Evolutionary conservation across 2,888 invertebrate genomes (phyloP).

Genomic region (Oxycera nigricornis): DNA sequence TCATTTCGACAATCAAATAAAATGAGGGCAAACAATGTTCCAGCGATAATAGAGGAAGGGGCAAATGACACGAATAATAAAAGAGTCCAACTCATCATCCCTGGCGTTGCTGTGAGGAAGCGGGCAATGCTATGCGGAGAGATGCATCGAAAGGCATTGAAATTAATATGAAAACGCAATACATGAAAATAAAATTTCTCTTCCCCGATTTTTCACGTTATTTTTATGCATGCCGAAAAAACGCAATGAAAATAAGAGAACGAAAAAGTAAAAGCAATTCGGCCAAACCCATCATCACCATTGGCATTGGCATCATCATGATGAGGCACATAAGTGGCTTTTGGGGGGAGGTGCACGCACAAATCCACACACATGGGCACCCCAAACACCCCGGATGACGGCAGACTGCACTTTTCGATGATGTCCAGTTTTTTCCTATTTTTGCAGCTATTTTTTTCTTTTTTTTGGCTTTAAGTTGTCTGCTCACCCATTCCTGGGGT

Average conservation of each 20-base stretch:
- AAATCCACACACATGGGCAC: constrained; percentile 33
- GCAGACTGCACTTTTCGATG: constrained; percentile 45
- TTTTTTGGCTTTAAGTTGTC: constrained; percentile 39
- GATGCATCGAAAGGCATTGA: constrained; percentile 18
- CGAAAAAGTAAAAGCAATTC: constrained; percentile 45
- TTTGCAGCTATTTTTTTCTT: constrained; percentile 44
- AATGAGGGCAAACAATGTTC: constrained; percentile 16
- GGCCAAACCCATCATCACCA: constrained; percentile 50
- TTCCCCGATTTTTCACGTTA: constrained; percentile 22
- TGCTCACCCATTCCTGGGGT: constrained; percentile 15
- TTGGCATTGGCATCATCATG: constrained; percentile 40
- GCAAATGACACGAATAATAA: not conserved
- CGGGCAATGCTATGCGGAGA: not conserved
- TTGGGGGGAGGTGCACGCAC: constrained; percentile 32
- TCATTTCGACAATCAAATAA: constrained; percentile 27
- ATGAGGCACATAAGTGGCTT: constrained; percentile 39
- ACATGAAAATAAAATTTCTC: constrained; percentile 37
- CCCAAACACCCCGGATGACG: constrained; percentile 12
- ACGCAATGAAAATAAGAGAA: constrained; percentile 32
- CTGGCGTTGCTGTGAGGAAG: not conserved
- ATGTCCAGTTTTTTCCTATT: constrained; percentile 44
- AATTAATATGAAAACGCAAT: constrained; percentile 32
- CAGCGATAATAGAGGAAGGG: not conserved
- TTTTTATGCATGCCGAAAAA: constrained; percentile 12
- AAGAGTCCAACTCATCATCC: not conserved